Conservation (phyloP, 2,113 vertebrate species). For the Microcebus lehilahytsara region DNA sequence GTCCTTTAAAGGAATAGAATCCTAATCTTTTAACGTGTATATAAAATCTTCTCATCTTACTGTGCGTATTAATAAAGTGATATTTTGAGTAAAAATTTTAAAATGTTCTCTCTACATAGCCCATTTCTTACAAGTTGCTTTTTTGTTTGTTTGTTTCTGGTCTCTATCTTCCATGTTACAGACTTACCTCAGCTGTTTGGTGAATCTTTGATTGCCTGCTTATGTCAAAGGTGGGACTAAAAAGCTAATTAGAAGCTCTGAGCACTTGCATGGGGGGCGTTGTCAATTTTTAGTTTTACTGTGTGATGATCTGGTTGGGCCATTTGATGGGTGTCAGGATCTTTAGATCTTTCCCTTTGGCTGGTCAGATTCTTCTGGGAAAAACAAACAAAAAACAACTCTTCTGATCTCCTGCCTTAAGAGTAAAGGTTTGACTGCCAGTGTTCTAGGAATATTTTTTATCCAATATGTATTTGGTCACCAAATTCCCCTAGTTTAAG, state of each 20-base stretch:
- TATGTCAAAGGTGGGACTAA: constrained; percentile 1
- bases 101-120: not conserved
- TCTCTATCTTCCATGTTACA: not conserved
- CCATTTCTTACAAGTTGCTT: not conserved
- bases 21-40: not conserved
- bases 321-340: not conserved
- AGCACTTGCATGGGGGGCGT: not conserved
- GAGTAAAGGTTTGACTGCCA: not conserved
- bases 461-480: not conserved
- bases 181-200: not conserved
- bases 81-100: not conserved
- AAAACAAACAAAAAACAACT: not conserved
- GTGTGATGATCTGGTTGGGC: not conserved
- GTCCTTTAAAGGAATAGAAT: not conserved
- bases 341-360: not conserved
- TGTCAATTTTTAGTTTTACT: not conserved
- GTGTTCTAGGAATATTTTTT: not conserved
- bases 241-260: not conserved
- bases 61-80: constrained; percentile 11
- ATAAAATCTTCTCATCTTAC: not conserved
- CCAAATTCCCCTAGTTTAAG: not conserved
- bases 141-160: not conserved
- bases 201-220: not conserved
- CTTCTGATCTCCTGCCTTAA: not conserved
- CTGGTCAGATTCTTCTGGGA: not conserved